phyloP scores from a whole-genome alignment of 2,888 invertebrate species.

The Ichneumoninae sp. region DNA sequence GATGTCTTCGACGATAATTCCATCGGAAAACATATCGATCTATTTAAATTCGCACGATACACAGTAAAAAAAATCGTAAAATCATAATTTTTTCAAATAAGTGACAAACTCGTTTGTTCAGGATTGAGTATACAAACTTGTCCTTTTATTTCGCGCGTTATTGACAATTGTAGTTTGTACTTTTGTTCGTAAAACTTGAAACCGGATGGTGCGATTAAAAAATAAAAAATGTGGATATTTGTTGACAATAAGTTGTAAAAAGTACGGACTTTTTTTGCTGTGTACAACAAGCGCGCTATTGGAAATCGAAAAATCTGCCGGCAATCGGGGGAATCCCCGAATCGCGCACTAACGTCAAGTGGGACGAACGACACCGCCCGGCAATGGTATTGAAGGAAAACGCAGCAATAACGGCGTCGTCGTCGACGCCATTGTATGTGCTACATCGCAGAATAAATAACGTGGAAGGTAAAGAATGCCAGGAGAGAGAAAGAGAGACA shows the following conservation, averaged over 20 bases:
- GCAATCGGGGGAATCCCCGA: background rate
- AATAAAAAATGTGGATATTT: too few relatives aligned
- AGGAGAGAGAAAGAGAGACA: slow-evolving; percentile 82
- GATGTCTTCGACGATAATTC: background rate
- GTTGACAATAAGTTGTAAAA: too few relatives aligned
- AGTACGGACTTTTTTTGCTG: too few relatives aligned
- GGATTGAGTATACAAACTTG: too few relatives aligned
- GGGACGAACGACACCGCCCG: background rate
- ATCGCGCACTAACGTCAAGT: background rate
- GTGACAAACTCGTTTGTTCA: too few relatives aligned
- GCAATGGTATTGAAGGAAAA: slow-evolving; percentile 32
- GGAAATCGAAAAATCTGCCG: background rate
- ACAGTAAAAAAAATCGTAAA: too few relatives aligned
- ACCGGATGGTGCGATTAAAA: too few relatives aligned
- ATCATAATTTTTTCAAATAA: too few relatives aligned
- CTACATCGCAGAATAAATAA: slow-evolving; percentile 80
- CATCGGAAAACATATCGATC: background rate
- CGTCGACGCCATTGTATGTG: slow-evolving; percentile 77
- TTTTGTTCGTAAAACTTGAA: too few relatives aligned
- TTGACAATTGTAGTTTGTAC: too few relatives aligned
- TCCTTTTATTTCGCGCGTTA: too few relatives aligned
- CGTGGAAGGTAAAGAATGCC: slow-evolving; percentile 82
- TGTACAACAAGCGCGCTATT: background rate
- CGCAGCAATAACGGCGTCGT: slow-evolving; percentile 50
- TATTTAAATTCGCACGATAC: background rate